phyloP scores from a whole-genome alignment of 1,140 invertebrate genomes.

The Popillia japonica region DNA sequence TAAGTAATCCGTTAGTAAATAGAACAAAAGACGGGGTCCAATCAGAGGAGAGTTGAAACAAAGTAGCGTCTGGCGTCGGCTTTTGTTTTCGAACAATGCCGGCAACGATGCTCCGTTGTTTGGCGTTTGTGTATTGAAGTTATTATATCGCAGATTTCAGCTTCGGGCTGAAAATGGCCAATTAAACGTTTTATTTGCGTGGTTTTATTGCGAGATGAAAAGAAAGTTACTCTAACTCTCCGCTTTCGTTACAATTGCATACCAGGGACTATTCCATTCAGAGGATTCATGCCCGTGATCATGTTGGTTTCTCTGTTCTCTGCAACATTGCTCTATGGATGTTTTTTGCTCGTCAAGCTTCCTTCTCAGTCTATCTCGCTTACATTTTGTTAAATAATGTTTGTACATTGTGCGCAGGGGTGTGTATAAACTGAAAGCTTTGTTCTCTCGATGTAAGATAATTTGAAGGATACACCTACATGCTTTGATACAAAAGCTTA shows the following conservation, averaged over 20 bases:
- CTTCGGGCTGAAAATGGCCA: conserved; percentile 51
- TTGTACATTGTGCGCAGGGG: neutral
- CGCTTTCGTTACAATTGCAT: conserved; percentile 40
- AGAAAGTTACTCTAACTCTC: conserved; percentile 39
- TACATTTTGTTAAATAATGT: conserved; percentile 28
- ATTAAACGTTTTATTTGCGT: conserved; percentile 55
- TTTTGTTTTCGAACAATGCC: conserved; percentile 55
- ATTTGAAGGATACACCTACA: neutral
- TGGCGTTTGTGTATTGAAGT: conserved; percentile 54
- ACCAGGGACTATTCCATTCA: conserved; percentile 36
- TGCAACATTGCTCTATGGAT: neutral
- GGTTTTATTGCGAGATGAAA: conserved; percentile 47
- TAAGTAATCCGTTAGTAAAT: conserved; percentile 54
- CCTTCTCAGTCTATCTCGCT: neutral
- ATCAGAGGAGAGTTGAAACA: conserved; percentile 53
- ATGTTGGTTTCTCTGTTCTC: conserved; percentile 29
- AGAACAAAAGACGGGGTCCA: conserved; percentile 55
- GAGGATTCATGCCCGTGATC: conserved; percentile 4
- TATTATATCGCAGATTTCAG: conserved; percentile 53
- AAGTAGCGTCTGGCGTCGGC: conserved; percentile 56
- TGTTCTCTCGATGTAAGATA: neutral
- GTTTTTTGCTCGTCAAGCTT: neutral
- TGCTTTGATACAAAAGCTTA: too few relatives aligned
- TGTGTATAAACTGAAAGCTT: conserved; percentile 5
- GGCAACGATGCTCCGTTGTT: conserved; percentile 55